These are phyloP conservation scores for Dioctria rufipes DNA, from an alignment of 2,888 invertebrate genomes.

Conservation along the genomic window DNA sequence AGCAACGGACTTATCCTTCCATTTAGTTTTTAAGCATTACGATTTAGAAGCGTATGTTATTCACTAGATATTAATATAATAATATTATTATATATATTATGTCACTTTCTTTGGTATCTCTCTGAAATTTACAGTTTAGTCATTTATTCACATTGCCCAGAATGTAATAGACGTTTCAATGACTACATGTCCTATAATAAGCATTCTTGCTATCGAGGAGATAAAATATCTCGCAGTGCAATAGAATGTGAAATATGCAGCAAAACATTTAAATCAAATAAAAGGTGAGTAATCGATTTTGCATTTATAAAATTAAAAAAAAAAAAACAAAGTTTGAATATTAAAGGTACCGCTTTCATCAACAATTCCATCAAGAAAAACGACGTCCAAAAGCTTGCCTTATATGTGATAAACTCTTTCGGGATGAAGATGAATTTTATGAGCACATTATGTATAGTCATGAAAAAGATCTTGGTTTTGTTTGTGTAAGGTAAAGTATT, in stretches of 20 bases:
- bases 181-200: constrained; percentile 67
- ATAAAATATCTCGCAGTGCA: constrained; percentile 62
- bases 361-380: constrained; percentile 68
- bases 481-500: constrained; percentile 63
- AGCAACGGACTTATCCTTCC: constrained; percentile 64
- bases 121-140: constrained; percentile 24
- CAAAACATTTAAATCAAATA: constrained; percentile 66
- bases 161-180: constrained; percentile 66
- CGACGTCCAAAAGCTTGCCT: constrained; percentile 67
- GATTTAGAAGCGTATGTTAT: constrained; percentile 61
- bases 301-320: neutral
- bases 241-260: constrained; percentile 65
- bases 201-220: constrained; percentile 67
- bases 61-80: neutral
- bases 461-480: constrained; percentile 63
- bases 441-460: constrained; percentile 68
- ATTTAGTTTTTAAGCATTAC: constrained; percentile 66
- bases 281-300: constrained; percentile 62
- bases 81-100: too few relatives aligned
- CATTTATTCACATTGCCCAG: constrained; percentile 62
- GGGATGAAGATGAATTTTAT: constrained; percentile 66
- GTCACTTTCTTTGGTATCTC: too few relatives aligned
- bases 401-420: constrained; percentile 65
- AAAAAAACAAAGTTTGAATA: neutral
- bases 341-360: constrained; percentile 67